Evolutionary conservation across 1,140 invertebrate genomes (phyloP).

Genomic region (Drosophila bocqueti): DNA sequence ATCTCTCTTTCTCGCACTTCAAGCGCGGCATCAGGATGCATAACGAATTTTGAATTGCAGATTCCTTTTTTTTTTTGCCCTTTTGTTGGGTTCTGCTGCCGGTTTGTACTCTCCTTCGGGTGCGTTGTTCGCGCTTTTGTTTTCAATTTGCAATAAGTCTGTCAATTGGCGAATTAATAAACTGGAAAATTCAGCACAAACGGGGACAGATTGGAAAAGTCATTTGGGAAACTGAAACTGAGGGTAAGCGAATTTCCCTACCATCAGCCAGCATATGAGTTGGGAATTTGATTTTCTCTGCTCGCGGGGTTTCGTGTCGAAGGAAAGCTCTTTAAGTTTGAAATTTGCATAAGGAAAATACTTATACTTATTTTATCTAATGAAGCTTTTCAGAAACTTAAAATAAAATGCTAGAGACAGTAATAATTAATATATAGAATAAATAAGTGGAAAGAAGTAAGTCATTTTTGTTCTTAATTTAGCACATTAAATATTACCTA

Average conservation of each 20-base stretch:
- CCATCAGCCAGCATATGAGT: slow-evolving; percentile 36
- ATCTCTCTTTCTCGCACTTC: background rate
- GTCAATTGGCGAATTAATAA: slow-evolving; percentile 85
- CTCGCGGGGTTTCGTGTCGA: background rate
- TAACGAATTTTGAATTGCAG: slow-evolving; percentile 72
- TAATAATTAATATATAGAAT: too few relatives aligned
- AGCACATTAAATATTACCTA: too few relatives aligned
- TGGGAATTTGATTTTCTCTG: slow-evolving; percentile 18
- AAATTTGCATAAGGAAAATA: background rate
- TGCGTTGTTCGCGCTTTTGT: slow-evolving; percentile 77
- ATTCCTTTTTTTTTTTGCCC: slow-evolving; percentile 19
- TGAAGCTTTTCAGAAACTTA: too few relatives aligned
- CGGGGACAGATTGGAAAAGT: slow-evolving; percentile 64
- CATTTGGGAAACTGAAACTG: slow-evolving; percentile 34
- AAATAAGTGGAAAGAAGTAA: too few relatives aligned
- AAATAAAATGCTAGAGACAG: too few relatives aligned
- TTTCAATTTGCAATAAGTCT: slow-evolving; percentile 84
- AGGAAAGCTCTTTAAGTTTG: background rate
- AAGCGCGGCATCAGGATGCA: slow-evolving; percentile 51
- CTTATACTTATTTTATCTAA: background rate
- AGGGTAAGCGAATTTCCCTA: slow-evolving; percentile 27
- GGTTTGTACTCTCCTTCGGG: slow-evolving; percentile 31
- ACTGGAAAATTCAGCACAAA: slow-evolving; percentile 80
- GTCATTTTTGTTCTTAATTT: too few relatives aligned
- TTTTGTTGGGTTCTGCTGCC: slow-evolving; percentile 13